A percentile compares a stretch with the other conserved stretches of the same genome.
Conservation (phyloP, 2,888 invertebrate genomes). For the Oxytorus armatus region DNA sequence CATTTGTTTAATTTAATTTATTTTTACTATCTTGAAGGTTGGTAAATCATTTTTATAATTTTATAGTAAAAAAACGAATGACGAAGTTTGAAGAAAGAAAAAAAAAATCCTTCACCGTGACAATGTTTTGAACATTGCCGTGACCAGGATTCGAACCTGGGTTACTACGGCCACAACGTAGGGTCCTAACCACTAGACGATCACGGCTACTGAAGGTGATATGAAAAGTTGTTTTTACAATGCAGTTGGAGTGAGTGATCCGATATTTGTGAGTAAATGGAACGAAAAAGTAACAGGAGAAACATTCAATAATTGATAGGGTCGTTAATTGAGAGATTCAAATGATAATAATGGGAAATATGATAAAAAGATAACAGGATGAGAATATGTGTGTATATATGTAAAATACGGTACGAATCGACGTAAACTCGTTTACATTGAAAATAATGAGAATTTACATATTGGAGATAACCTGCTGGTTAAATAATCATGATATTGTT, state of each 20-base stretch:
- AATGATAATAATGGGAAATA: not conserved
- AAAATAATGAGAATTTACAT: not conserved
- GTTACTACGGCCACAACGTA: constrained; percentile 85
- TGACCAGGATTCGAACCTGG: constrained; percentile 85
- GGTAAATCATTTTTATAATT: too few relatives aligned
- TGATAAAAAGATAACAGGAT: too few relatives aligned
- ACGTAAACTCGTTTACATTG: not conserved
- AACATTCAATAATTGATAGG: not conserved
- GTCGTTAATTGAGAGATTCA: not conserved
- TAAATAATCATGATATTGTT: not conserved
- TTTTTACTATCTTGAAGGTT: too few relatives aligned
- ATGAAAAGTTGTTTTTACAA: constrained; percentile 83
- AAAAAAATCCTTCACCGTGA: constrained; percentile 78
- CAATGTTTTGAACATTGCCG: constrained; percentile 81
- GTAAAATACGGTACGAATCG: not conserved
- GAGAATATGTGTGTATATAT: too few relatives aligned
- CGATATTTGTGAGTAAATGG: not conserved
- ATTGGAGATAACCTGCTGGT: not conserved
- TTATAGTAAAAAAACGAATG: too few relatives aligned
- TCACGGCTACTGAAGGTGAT: constrained; percentile 78
- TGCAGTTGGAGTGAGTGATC: constrained; percentile 48
- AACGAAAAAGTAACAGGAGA: not conserved
- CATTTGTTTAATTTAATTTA: too few relatives aligned
- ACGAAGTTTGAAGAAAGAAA: too few relatives aligned
- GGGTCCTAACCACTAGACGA: constrained; percentile 78